Conservation (phyloP, 1,140 invertebrate genomes). For the Calosoma granatense region DNA sequence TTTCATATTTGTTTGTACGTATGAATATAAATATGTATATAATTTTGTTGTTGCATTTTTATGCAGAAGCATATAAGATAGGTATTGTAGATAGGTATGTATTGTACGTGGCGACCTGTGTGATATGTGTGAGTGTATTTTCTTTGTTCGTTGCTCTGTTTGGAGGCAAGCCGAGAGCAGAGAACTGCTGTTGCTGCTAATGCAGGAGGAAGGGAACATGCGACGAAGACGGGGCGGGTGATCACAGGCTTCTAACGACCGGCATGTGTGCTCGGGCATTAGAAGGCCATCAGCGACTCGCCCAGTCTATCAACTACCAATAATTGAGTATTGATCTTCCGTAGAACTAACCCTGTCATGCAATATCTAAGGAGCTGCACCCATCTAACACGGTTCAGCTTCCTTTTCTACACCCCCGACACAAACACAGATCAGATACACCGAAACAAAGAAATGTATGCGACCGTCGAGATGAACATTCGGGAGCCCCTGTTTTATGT, state of each 20-base stretch:
- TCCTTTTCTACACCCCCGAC: not conserved
- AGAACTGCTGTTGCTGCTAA: not conserved
- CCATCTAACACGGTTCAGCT: not conserved
- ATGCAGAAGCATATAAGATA: too few species aligned
- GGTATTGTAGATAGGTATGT: too few species aligned
- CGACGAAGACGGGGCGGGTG: not conserved
- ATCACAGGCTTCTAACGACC: not conserved
- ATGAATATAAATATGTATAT: too few species aligned
- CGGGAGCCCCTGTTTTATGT: not conserved
- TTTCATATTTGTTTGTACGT: too few species aligned
- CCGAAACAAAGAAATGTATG: not conserved
- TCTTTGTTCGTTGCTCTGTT: not conserved
- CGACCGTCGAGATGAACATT: not conserved
- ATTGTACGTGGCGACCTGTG: too few species aligned
- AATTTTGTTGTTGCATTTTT: too few species aligned
- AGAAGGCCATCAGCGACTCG: conserved; percentile 3
- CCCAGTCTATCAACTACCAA: conserved; percentile 7
- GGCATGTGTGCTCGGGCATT: conserved; percentile 5
- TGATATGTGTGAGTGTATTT: too few species aligned
- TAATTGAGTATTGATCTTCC: conserved; percentile 6
- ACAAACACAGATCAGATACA: not conserved
- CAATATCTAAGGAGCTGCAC: conserved; percentile 5
- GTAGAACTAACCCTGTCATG: conserved; percentile 7
- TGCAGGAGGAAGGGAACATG: too few species aligned
- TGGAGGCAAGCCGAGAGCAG: not conserved